Conservation (phyloP, 2,113 vertebrate genomes). For the Empidonax traillii region DNA sequence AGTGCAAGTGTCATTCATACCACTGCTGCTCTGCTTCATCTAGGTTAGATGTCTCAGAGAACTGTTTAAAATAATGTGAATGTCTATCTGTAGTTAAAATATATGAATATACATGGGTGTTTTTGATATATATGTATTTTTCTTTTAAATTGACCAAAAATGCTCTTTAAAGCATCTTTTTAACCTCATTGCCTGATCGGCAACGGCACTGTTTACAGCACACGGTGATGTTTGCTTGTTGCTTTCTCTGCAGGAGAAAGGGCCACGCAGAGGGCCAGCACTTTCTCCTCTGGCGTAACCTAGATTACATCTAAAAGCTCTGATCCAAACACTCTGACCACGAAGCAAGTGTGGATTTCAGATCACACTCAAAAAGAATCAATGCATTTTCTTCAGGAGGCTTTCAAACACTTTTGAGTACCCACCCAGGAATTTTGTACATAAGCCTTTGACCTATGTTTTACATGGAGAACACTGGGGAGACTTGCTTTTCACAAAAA, state of each 20-base stretch:
- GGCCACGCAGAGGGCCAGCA: neutral
- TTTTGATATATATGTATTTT: neutral
- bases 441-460: neutral
- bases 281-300: neutral
- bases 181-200: neutral
- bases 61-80: neutral
- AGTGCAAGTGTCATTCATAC: neutral
- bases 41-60: neutral
- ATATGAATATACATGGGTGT: rapidly evolving
- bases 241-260: neutral
- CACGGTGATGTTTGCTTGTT: rapidly evolving
- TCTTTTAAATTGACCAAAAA: neutral
- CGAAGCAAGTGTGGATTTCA: neutral
- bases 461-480: neutral
- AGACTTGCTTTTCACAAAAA: neutral
- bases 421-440: neutral
- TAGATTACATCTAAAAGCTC: neutral
- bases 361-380: neutral
- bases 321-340: neutral
- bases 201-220: neutral
- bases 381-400: neutral
- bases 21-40: neutral
- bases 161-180: neutral
- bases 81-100: neutral
- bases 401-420: neutral